A percentile compares a stretch with the other conserved stretches of the same genome.
phyloP scores from a whole-genome alignment of 1,140 invertebrate genomes.

The Lordiphosa mommai region DNA sequence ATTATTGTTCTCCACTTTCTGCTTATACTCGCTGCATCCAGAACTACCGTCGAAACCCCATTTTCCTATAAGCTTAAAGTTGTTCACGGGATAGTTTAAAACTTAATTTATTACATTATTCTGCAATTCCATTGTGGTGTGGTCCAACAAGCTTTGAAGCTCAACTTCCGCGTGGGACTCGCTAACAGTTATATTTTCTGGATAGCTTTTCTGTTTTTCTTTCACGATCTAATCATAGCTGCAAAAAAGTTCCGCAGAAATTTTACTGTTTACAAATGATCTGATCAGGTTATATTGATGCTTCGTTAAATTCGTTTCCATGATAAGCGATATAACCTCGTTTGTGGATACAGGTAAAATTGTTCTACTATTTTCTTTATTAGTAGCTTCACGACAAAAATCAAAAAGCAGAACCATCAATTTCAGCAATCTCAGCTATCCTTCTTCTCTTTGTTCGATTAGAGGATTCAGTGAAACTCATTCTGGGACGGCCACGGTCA shows the following conservation, averaged over 20 bases:
- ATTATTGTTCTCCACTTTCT: conserved; percentile 9
- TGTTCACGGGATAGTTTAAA: no score
- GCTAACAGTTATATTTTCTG: no score
- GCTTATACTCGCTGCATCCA: conserved; percentile 14
- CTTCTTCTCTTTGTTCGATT: background rate
- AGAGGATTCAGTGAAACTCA: background rate
- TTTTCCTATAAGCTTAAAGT: no score
- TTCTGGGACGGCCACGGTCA: background rate
- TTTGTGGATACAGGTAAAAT: background rate
- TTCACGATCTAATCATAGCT: no score
- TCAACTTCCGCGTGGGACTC: no score
- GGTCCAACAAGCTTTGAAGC: no score
- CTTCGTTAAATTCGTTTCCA: conserved; percentile 3
- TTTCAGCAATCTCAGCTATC: background rate
- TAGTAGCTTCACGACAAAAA: no score
- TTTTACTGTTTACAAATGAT: conserved; percentile 5
- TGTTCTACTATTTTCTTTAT: background rate
- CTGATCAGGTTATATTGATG: conserved; percentile 6
- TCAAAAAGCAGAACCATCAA: background rate
- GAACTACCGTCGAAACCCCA: no score
- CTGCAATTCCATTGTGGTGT: no score
- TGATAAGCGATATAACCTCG: background rate
- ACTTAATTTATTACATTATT: no score
- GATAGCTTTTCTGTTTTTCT: no score
- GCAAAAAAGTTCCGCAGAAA: conserved; percentile 1